Evolutionary conservation across 2,113 vertebrate species (phyloP), one percentile per base, ranked within the genome.

Genomic region (Psilopsiagon aurifrons): DNA sequence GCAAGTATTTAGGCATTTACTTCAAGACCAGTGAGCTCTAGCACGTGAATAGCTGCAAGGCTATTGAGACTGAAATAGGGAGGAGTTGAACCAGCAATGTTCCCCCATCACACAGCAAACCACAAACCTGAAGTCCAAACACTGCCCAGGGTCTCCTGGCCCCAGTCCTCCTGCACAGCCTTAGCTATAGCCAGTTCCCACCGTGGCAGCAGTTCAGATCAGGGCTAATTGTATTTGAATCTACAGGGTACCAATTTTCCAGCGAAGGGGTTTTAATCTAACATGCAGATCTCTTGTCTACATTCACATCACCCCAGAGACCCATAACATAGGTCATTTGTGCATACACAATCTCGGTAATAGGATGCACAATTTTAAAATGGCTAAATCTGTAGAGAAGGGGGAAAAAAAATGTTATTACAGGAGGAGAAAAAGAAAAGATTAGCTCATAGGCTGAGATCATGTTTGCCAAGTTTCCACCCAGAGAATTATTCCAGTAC

Each of bases 401-500:
- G 76, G 55, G 49, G 51, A 9, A 13, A 3, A 83, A 79, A 93
- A 95, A 96, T 89, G 86, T 95, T 97, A 95, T 96, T 96, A 91
- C 86, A 96, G 89, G 81, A 93, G 83, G 74, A 33, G 33, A 67
- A 88, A 86, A 82, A 94, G 82, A 82, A 94, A 96, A 95, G 91
- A 94, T 96, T 96, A 97, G 91, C 95, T 97, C 93, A 68, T 82
- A 93, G 90, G 89, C 96, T 96, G 91, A 93, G 96, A 94, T 92
- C 91, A 75, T 80, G 89, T 95, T 96, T 97, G 96, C 97, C 96
- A 97, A 97, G 94, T 97, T 97, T 95, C 97, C 95, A 95, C 94
- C 97, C 94, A 97, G 92, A 97, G 96, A 97, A 95, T 97, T 97
- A 97, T 96, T 97, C 89, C 82, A 91, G 91, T 78, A 94, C 95